Evolutionary conservation across 2,113 vertebrate genomes (phyloP), one percentile per base, ranked within the genome.

Genomic region (Casuarius casuarius): DNA sequence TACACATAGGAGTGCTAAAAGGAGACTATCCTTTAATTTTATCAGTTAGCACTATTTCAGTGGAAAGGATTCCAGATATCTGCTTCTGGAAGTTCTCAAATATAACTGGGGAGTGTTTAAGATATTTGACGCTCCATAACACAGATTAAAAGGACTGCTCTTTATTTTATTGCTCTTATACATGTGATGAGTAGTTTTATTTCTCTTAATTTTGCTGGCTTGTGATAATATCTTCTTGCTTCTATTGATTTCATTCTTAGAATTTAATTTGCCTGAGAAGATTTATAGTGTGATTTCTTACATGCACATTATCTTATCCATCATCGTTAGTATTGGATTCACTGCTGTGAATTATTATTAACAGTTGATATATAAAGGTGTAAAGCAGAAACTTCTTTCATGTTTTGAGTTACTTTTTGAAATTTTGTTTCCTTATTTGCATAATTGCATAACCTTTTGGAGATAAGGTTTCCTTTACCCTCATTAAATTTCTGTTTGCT

Each of bases 201-300:
- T 35, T 87, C 51, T 26, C 5, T 63, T 75, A 40, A 63, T 84
- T 91, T 90, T 93, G 10, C 12, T 67, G 61, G 1, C 6, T 68
- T 54, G 38, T 20, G 2, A 56, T 78, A 84, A 51, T 78, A 76
- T 75, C 42, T 86, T 56, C 38, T 89, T 75, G 22, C 3, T 79
- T 93, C 88, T 89, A 75, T 68, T 93, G 66, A 89, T 89, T 87
- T 91, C 2, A n/a, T 91, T 91, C 74, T 85, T 63, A 91, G 52
- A 91, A 93, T 87, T 93, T 84, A 84, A 87, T 89, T 94, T 89
- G 21, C 5, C 38, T 33, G 40, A 66, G 21, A 93, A 8, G 54
- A 54, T 95, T 84, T 70, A 79, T 52, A 70, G 35, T 49, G 16
- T 62, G 20, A 54, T 52, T 90, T 31, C 9, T 4, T 79, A n/a